A percentile compares a stretch with the other conserved stretches of the same genome.
Evolutionary conservation across 2,888 invertebrate species (phyloP).

Genomic region (Chrysolina haemoptera): DNA sequence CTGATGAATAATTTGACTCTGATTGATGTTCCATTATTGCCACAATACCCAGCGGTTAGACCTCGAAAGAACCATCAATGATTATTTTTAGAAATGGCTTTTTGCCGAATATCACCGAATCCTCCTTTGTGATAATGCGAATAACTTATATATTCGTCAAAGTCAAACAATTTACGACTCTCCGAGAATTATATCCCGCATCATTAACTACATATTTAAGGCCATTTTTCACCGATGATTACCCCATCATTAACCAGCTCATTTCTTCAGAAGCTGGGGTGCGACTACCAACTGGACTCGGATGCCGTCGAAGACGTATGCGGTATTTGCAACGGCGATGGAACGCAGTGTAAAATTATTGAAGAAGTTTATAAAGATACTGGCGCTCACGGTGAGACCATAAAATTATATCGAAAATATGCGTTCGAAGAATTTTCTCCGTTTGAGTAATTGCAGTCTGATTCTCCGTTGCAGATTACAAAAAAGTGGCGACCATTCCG

Average conservation of each 20-base stretch:
- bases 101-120: too few relatives aligned
- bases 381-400: slow-evolving; percentile 52
- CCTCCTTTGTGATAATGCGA: too few relatives aligned
- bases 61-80: too few relatives aligned
- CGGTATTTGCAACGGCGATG: slow-evolving; percentile 80
- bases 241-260: slow-evolving; percentile 13
- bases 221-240: slow-evolving; percentile 1
- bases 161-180: too few relatives aligned
- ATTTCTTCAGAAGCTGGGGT: slow-evolving; percentile 74
- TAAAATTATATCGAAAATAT: background rate
- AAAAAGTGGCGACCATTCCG: slow-evolving; percentile 75
- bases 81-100: too few relatives aligned
- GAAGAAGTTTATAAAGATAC: slow-evolving; percentile 71
- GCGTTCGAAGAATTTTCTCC: slow-evolving; percentile 1
- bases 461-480: slow-evolving; percentile 68
- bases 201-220: background rate
- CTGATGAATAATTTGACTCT: too few relatives aligned
- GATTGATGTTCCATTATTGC: too few relatives aligned
- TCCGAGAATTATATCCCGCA: background rate
- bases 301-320: slow-evolving; percentile 78
- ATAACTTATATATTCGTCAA: too few relatives aligned
- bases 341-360: slow-evolving; percentile 75
- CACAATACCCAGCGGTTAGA: too few relatives aligned
- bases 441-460: slow-evolving; percentile 7
- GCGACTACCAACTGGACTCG: slow-evolving; percentile 78